Conservation (phyloP, 2,888 invertebrate species). For the Polylopha cassiicola region DNA sequence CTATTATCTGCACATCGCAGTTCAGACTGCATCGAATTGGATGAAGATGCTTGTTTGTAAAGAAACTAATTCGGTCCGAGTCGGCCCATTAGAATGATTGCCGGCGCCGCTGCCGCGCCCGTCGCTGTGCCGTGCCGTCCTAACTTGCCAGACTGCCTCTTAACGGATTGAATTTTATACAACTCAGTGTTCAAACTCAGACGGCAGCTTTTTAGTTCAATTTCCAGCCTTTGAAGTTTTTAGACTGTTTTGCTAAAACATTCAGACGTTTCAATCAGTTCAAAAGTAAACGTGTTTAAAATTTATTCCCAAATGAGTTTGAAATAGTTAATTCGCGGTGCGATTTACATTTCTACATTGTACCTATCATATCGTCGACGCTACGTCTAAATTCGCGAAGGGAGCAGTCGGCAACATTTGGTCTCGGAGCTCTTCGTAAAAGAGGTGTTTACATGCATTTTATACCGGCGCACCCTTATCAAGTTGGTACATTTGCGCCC, state of each 20-base stretch:
- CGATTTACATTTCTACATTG: conserved; percentile 18
- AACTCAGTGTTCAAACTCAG: conserved; percentile 19
- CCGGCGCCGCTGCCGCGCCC: conserved; percentile 35
- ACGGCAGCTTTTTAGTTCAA: conserved; percentile 7
- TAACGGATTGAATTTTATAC: conserved; percentile 67
- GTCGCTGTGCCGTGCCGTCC: conserved; percentile 47
- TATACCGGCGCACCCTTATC: conserved; percentile 60
- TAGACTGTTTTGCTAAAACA: conserved; percentile 1
- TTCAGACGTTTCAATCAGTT: too few species aligned
- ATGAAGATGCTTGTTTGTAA: conserved; percentile 60
- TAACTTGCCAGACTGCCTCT: conserved; percentile 56
- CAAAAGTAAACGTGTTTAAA: too few species aligned
- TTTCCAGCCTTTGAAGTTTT: conserved; percentile 9
- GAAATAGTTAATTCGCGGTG: too few species aligned
- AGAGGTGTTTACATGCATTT: conserved; percentile 71
- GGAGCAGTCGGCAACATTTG: conserved; percentile 52
- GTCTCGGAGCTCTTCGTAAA: conserved; percentile 48
- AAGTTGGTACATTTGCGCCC: conserved; percentile 60
- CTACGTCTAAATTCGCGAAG: conserved; percentile 42
- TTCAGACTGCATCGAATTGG: conserved; percentile 63
- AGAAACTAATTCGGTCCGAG: conserved; percentile 65
- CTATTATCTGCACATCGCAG: conserved; percentile 20
- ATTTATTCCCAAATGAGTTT: too few species aligned
- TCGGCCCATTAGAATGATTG: conserved; percentile 67
- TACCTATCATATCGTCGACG: conserved; percentile 16